phyloP scores from a whole-genome alignment of 2,113 vertebrate species.

The Castor canadensis region DNA sequence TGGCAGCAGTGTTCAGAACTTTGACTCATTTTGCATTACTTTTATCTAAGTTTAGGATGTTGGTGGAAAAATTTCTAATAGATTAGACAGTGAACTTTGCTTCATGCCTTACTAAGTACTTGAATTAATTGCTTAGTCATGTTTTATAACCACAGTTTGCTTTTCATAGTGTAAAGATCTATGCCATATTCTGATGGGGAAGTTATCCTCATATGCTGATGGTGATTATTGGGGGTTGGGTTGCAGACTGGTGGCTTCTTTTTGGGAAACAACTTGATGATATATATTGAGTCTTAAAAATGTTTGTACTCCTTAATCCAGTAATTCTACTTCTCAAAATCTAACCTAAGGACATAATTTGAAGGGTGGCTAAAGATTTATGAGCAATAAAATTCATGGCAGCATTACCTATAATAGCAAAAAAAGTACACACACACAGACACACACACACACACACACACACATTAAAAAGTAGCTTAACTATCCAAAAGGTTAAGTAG shows the following conservation, averaged over 20 bases:
- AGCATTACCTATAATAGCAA: background rate
- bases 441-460: background rate
- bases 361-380: background rate
- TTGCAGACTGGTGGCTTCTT: background rate
- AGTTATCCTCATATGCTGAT: background rate
- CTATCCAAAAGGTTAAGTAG: background rate
- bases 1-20: background rate
- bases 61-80: background rate
- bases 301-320: background rate
- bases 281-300: constrained; percentile 17
- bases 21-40: background rate
- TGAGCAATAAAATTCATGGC: background rate
- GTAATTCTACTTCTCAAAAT: constrained; percentile 13
- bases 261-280: background rate
- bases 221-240: background rate
- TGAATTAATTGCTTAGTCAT: background rate
- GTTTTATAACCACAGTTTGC: background rate
- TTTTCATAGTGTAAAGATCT: background rate
- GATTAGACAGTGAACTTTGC: background rate
- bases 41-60: background rate
- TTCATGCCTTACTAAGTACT: background rate
- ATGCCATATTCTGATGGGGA: too few species aligned
- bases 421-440: background rate
- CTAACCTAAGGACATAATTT: background rate
- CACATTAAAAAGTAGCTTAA: background rate